These are phyloP conservation scores for Halictus quadricinctus DNA, from an alignment of 2,888 invertebrate species.

Conservation along the genomic window DNA sequence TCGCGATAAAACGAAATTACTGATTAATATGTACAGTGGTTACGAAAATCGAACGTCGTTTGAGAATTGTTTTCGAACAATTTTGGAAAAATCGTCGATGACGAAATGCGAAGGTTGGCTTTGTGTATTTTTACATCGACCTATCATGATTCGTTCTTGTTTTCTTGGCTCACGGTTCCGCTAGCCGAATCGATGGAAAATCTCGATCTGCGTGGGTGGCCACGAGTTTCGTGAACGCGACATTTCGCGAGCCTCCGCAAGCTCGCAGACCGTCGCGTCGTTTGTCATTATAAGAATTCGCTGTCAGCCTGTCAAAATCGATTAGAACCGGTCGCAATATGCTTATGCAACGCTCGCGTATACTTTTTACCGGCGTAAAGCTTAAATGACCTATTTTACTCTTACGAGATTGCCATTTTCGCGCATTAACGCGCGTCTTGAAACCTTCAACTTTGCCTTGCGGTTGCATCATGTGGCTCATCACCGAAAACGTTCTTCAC, in stretches of 20 bases:
- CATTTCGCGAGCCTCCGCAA: background rate
- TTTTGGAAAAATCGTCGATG: background rate
- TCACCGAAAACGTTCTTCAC: background rate
- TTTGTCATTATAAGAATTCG: slow-evolving; percentile 22
- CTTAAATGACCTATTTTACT: slow-evolving; percentile 5
- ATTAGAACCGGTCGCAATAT: slow-evolving; percentile 26
- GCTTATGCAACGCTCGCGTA: slow-evolving; percentile 13
- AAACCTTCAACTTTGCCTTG: background rate
- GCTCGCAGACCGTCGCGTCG: background rate
- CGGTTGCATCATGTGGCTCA: background rate
- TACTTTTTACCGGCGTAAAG: background rate
- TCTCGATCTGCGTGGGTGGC: background rate
- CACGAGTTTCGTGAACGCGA: background rate
- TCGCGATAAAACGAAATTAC: background rate
- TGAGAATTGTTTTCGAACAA: background rate
- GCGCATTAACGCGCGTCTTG: background rate
- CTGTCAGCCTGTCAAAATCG: slow-evolving; percentile 41
- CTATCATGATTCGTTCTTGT: background rate
- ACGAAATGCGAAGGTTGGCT: background rate
- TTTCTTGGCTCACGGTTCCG: background rate
- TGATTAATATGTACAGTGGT: background rate
- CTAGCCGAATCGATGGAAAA: background rate
- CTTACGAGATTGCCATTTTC: background rate
- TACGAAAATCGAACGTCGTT: too few species aligned
- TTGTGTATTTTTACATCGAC: background rate